phyloP scores from a whole-genome alignment of 37 sponge, comb jelly and placozoan genomes.

The Lycopodina hypogea region DNA sequence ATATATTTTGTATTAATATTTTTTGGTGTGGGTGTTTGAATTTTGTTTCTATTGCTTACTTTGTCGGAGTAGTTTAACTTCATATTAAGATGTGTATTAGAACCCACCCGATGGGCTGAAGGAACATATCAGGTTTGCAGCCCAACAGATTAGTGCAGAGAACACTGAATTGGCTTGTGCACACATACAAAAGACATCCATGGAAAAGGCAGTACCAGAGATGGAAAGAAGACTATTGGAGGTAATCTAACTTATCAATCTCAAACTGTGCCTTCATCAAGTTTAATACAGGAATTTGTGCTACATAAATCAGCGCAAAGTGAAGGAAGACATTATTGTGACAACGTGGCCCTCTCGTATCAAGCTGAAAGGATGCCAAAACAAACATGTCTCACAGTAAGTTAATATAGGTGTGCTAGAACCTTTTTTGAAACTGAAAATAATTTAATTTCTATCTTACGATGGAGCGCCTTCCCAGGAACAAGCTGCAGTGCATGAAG shows the following conservation, averaged over 20 bases:
- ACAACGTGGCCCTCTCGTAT: conserved; percentile 75
- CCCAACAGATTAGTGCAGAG: conserved; percentile 82
- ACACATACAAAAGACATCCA: conserved; percentile 95
- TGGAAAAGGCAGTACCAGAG: conserved; percentile 90
- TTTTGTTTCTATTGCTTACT: too few relatives aligned
- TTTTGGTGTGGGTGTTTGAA: too few relatives aligned
- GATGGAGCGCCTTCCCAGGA: conserved; percentile 74
- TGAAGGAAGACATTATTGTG: conserved; percentile 81
- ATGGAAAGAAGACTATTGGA: conserved; percentile 93
- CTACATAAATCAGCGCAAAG: conserved; percentile 67
- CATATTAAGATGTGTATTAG: background rate
- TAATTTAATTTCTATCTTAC: conserved; percentile 22
- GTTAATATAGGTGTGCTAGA: background rate
- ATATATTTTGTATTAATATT: too few relatives aligned
- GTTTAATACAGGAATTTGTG: conserved; percentile 69
- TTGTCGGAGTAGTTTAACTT: too few relatives aligned
- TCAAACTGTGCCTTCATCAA: background rate
- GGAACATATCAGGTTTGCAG: conserved; percentile 67
- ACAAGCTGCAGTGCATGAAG: conserved; percentile 69
- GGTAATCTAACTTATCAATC: conserved; percentile 25
- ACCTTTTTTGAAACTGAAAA: too few relatives aligned
- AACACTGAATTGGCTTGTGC: conserved; percentile 98
- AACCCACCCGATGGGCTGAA: conserved; percentile 63
- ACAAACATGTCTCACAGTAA: conserved; percentile 56
- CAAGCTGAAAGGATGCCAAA: conserved; percentile 93